Evolutionary conservation across 2,113 vertebrate genomes (phyloP).

Genomic region (Ctenomys sociabilis): DNA sequence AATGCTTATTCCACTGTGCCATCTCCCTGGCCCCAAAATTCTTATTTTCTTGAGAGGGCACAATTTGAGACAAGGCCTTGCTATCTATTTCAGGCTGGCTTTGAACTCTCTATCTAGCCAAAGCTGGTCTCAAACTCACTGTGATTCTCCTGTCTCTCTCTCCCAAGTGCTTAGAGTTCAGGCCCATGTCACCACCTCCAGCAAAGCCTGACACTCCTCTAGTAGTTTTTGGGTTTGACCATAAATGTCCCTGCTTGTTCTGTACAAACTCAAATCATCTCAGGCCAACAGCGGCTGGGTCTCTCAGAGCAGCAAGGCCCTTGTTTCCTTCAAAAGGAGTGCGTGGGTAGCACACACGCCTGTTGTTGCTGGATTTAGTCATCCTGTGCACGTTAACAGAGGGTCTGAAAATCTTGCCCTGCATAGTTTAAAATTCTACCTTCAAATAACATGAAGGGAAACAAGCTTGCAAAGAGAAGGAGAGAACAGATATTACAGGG

Average conservation of each 20-base stretch:
- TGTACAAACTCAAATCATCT: not conserved
- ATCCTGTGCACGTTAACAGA: not conserved
- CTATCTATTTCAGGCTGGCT: not conserved
- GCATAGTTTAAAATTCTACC: not conserved
- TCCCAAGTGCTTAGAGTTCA: not conserved
- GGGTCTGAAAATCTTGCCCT: not conserved
- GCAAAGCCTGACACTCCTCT: not conserved
- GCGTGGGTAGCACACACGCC: not conserved
- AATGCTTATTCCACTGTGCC: too few species aligned
- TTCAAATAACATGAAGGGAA: not conserved
- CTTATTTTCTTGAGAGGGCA: not conserved
- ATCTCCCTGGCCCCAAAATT: too few species aligned
- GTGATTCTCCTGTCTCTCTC: not conserved
- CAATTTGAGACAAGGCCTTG: not conserved
- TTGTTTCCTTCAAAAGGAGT: not conserved
- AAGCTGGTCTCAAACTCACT: not conserved
- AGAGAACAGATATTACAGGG: not conserved
- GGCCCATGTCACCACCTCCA: not conserved
- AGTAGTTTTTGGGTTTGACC: slow-evolving; percentile 47
- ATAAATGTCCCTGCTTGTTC: not conserved
- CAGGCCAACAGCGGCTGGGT: not conserved
- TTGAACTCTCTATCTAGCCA: not conserved
- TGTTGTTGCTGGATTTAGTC: slow-evolving; percentile 4
- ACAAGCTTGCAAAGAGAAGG: not conserved
- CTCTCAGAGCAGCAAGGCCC: not conserved